Percentiles rank a stretch among this genome's conserved stretches.
phyloP scores from a whole-genome alignment of 2,888 invertebrate species.

The Nymphalis c-album region DNA sequence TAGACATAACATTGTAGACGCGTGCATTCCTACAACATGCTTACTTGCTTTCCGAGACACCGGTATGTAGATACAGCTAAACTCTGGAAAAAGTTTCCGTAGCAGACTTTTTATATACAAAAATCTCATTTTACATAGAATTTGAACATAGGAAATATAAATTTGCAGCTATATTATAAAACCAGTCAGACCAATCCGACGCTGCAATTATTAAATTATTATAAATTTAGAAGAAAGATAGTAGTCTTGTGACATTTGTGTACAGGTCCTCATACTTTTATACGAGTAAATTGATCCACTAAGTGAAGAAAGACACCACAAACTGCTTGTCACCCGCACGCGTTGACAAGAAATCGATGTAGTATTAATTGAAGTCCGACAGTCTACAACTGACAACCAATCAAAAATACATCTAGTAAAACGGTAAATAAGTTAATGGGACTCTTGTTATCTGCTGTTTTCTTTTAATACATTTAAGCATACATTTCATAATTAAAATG shows the following conservation, averaged over 20 bases:
- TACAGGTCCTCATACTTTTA: background rate
- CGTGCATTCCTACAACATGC: too few relatives aligned
- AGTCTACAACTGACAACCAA: slow-evolving; percentile 31
- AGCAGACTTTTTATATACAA: too few relatives aligned
- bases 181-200: too few relatives aligned
- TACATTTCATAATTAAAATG: too few relatives aligned
- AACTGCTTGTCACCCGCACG: slow-evolving; percentile 16
- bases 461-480: background rate
- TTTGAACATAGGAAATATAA: too few relatives aligned
- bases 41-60: too few relatives aligned
- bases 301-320: slow-evolving; percentile 18
- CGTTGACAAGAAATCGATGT: slow-evolving; percentile 32
- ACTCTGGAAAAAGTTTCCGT: too few relatives aligned
- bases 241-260: background rate
- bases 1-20: too few relatives aligned
- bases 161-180: too few relatives aligned
- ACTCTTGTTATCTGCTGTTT: background rate
- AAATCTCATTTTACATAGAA: too few relatives aligned
- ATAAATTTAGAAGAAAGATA: background rate
- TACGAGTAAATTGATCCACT: slow-evolving; percentile 14
- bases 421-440: slow-evolving; percentile 17
- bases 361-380: slow-evolving; percentile 32
- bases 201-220: too few relatives aligned
- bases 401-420: slow-evolving; percentile 33
- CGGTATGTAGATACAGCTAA: too few relatives aligned